Percentiles rank a stretch among this genome's conserved stretches.
Evolutionary conservation across 1,140 invertebrate species (phyloP).

Genomic region (Manduca sexta): DNA sequence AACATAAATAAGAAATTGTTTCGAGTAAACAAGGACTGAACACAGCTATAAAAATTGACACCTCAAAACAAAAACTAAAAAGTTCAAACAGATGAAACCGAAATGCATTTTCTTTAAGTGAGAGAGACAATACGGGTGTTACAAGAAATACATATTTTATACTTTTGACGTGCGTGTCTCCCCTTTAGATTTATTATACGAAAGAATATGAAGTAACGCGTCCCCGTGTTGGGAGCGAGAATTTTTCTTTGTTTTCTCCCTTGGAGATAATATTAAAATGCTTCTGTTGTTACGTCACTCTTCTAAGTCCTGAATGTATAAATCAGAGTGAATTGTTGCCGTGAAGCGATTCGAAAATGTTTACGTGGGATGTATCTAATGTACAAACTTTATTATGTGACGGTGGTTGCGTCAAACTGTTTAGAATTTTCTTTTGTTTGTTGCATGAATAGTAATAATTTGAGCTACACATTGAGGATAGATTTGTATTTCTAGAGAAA

Average conservation of each 20-base stretch:
- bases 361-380: not conserved
- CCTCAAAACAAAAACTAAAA: not conserved
- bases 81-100: not conserved
- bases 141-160: constrained; percentile 70
- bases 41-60: no score
- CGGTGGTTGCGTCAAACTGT: no score
- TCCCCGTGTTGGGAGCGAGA: constrained; percentile 31
- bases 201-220: constrained; percentile 60
- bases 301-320: constrained; percentile 29
- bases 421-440: no score
- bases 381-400: no score
- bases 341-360: not conserved
- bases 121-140: constrained; percentile 32
- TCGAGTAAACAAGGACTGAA: no score
- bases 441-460: no score
- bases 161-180: constrained; percentile 68
- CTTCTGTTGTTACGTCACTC: constrained; percentile 22
- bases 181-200: constrained; percentile 60
- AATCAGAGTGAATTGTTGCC: constrained; percentile 28
- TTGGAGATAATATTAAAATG: constrained; percentile 33
- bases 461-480: no score
- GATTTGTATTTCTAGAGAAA: no score
- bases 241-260: constrained; percentile 54
- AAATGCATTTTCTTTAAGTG: constrained; percentile 23
- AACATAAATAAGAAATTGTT: no score